phyloP scores from a whole-genome alignment of 2,888 invertebrate species.

The Dorcus hopei region DNA sequence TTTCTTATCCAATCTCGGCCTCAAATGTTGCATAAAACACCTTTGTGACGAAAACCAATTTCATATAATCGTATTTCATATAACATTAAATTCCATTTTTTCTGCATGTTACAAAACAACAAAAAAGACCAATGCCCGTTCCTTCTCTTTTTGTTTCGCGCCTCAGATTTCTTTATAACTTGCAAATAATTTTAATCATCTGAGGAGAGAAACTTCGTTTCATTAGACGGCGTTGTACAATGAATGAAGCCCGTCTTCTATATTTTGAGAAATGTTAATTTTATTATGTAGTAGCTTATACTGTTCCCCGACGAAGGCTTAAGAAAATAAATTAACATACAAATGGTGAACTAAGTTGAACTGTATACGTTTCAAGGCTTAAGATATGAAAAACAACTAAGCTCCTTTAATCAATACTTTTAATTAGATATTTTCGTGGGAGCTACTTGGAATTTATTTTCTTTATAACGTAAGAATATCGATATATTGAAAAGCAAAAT shows the following conservation, averaged over 20 bases:
- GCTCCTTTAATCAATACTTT: slow-evolving; percentile 6
- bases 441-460: too few relatives aligned
- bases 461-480: too few relatives aligned
- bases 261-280: slow-evolving; percentile 16
- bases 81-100: background rate
- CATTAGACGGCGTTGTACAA: background rate
- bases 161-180: background rate
- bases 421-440: slow-evolving; percentile 3
- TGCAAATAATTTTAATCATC: background rate
- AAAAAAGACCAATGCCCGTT: background rate
- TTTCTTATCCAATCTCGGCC: background rate
- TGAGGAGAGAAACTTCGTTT: background rate
- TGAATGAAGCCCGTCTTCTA: background rate
- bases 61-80: background rate
- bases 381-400: slow-evolving; percentile 17
- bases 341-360: slow-evolving; percentile 16
- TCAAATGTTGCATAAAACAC: background rate
- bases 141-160: background rate
- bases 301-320: slow-evolving; percentile 12
- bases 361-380: slow-evolving; percentile 13
- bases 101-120: too few relatives aligned
- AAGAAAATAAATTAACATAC: slow-evolving; percentile 20
- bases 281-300: slow-evolving; percentile 17
- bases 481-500: too few relatives aligned
- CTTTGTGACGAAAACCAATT: background rate